Conservation (phyloP, 2,888 invertebrate genomes). For the Rhagophthalmus giganteus region DNA sequence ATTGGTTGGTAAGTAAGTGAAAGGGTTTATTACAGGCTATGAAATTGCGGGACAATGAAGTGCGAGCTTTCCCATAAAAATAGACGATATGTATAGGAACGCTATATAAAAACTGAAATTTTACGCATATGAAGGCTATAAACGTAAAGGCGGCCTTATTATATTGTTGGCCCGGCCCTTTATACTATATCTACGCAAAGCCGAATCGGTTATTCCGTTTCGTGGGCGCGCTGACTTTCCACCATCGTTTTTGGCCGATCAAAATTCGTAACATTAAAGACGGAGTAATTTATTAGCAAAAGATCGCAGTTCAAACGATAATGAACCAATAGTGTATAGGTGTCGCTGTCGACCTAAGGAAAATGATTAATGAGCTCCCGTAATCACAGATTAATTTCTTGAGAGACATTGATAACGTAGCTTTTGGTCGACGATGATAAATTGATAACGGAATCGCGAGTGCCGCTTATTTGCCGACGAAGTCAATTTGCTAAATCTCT, state of each 20-base stretch:
- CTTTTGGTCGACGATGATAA: not conserved
- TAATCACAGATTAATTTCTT: not conserved
- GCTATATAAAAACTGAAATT: conserved; percentile 29
- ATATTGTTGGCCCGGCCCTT: conserved; percentile 18
- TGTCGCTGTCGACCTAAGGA: not conserved
- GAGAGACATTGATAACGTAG: not conserved
- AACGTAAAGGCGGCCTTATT: conserved; percentile 30
- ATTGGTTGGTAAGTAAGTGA: no score
- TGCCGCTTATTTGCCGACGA: not conserved
- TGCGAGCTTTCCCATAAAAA: conserved; percentile 12
- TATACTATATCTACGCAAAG: conserved; percentile 22
- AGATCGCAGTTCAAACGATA: not conserved
- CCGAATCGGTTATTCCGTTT: conserved; percentile 11
- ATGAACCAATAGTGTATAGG: not conserved
- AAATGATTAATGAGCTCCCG: not conserved
- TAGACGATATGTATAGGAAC: conserved; percentile 15
- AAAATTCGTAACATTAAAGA: no score
- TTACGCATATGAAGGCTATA: conserved; percentile 27
- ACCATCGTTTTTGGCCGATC: not conserved
- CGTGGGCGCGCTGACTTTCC: conserved; percentile 1
- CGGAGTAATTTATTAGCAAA: no score
- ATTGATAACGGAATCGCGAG: no score
- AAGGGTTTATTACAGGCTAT: conserved; percentile 1
- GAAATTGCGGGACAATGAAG: conserved; percentile 16
- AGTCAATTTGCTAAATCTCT: not conserved